Conservation (phyloP, 2,797 vertebrate genomes). For the Megalops cyprinoides region DNA sequence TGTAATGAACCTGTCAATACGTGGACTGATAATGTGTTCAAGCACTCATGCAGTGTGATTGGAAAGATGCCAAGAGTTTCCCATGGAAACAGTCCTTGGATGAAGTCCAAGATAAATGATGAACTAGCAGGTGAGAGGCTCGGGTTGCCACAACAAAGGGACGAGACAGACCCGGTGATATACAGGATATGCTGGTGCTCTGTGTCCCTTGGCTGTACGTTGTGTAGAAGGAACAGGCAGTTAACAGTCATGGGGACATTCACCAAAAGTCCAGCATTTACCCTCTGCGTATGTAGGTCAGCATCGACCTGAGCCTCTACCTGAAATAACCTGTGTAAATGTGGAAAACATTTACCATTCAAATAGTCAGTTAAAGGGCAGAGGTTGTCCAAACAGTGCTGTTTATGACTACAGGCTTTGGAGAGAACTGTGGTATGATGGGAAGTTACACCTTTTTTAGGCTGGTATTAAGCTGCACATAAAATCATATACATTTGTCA, state of each 20-base stretch:
- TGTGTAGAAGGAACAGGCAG: not conserved
- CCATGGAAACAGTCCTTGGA: conserved; percentile 12
- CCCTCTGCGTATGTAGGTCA: no score
- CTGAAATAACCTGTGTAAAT: not conserved
- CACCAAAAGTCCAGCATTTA: not conserved
- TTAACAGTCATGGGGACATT: not conserved
- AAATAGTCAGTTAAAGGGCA: not conserved
- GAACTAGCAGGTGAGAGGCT: not conserved
- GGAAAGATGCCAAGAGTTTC: not conserved
- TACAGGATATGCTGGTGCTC: not conserved
- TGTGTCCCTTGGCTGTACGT: conserved; percentile 22
- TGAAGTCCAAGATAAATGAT: not conserved
- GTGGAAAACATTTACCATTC: not conserved
- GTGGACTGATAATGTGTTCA: not conserved
- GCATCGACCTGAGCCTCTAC: not conserved
- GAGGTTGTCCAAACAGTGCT: not conserved
- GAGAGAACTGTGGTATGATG: not conserved
- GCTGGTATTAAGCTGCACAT: not conserved
- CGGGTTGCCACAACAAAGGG: not conserved
- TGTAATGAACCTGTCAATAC: not conserved
- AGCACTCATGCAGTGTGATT: not conserved
- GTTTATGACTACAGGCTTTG: not conserved
- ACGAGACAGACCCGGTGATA: not conserved
- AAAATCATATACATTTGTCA: no score
- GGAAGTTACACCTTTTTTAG: not conserved